phyloP scores from a whole-genome alignment of 2,797 vertebrate species.

The Mormyrops boulengeri region DNA sequence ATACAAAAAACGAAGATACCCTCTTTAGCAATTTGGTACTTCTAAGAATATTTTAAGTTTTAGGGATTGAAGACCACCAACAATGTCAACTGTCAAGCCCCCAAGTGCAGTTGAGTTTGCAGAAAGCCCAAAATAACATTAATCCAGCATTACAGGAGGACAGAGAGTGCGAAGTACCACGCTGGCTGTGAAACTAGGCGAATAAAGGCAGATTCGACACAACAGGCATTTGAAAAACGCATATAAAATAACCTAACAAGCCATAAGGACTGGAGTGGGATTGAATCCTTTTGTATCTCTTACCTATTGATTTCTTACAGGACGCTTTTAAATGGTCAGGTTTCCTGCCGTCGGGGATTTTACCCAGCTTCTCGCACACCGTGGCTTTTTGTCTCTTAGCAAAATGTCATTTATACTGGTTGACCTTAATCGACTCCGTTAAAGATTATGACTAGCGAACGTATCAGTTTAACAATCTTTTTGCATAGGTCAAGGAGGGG shows the following conservation, averaged over 20 bases:
- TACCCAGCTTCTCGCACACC: neutral
- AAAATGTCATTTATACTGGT: neutral
- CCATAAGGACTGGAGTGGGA: neutral
- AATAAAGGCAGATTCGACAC: neutral
- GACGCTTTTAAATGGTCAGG: neutral
- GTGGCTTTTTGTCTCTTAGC: neutral
- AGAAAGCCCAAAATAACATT: neutral
- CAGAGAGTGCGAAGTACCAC: neutral
- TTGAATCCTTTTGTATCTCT: neutral
- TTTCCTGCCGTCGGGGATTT: neutral
- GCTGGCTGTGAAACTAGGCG: neutral
- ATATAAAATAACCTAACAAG: neutral
- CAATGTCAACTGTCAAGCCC: neutral
- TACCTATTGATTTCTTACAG: neutral
- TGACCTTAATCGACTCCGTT: neutral
- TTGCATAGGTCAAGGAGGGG: neutral
- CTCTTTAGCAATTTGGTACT: neutral
- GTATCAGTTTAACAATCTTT: neutral
- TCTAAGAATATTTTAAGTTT: neutral
- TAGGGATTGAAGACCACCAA: neutral
- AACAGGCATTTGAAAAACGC: neutral
- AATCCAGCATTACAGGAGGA: neutral
- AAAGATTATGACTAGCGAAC: neutral
- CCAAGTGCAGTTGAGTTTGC: neutral
- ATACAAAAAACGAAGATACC: neutral